Base-by-base conservation (phyloP, 2,888 invertebrate genomes). In the Epiperipatus broadwayi region DNA sequence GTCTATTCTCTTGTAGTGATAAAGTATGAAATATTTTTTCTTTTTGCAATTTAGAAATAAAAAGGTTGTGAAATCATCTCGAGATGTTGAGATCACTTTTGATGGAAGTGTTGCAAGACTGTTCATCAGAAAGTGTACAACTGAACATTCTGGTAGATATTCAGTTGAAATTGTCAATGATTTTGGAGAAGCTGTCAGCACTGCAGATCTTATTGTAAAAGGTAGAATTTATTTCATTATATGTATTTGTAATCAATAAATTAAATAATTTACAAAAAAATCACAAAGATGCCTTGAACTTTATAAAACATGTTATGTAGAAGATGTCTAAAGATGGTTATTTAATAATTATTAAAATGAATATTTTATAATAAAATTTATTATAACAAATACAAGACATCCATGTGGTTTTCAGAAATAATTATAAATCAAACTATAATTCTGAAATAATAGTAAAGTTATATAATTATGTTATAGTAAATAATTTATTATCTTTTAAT, bases 151-250 rank as follows among this genome's bases (percentile, higher is more conserved):
- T 3, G 84, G 83, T 29, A 73, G 72, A 35, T 89, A 85, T 60
- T 76, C 73, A 53, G 73, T 87, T 30, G 73, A 83, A 19, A 78
- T 91, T 38, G 75, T 72, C 53, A 95, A 93, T 57, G 83, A 87
- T 56, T 75, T 73, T 50, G 95, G 95, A 35, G 76, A 78, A 55
- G 87, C 83, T 49, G 79, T 83, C 53, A 78, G 80, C 2, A 72
- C 73, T 31, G 81, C 89, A 33, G 75, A 79, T 52, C 67, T 97
- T 41, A 78, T 77, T 16, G 75, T 95, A 8, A 71, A 67, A 47
- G 66, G 67, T 65, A 50, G 49, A 53, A 35, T 18, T 2, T 35
- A n/a, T 43, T 10, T 12, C 5, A 7, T 43, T 36, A 49, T 15
- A 12, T 12, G 12, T 10, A 7, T 12, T 12, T 30, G 31, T 12